Base-by-base conservation (phyloP, 1,140 invertebrate species). In the Drosophila watanabei region DNA sequence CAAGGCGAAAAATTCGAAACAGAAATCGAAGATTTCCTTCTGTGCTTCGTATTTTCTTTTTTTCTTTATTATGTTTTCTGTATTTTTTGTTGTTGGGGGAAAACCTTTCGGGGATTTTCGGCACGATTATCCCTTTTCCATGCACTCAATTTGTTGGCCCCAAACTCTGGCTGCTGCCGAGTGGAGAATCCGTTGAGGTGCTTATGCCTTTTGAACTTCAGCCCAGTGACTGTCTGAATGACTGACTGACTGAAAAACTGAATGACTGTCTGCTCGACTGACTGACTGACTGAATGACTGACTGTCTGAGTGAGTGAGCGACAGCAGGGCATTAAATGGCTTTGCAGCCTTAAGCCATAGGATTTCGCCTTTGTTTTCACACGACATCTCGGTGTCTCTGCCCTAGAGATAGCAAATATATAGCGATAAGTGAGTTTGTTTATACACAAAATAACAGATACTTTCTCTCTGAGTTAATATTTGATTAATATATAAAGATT, bases 61-160 rank as follows among this genome's bases (percentile, higher is more conserved):
- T 30, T 32, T 49, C 37, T 51, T 51, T 73, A 11, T 45, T 43
- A 20, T 51, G 14, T 35, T 72, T 43, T 51, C 13, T 51, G n/a
- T 43, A 13, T 45, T 48, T 57, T 18, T 16, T 33, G 24, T 32
- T 20, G 9, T 37, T 48, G 35, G 45, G 48, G 62, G 46, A 64
- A 87, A 86, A 56, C 75, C 79, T 70, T 86, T 86, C 57, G 79
- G 69, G 61, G 63, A 60, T 82, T 65, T 79, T 85, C 82, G 82
- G 59, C 82, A 82, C 82, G 83, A 87, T 87, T 86, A 86, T 86
- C 83, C 82, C 65, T 82, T 87, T 79, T 79, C 76, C 77, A 79
- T 82, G 79, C 83, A 86, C 83, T 87, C 82, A 86, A 86, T 86
- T 86, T 87, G 79, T 69, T 71, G 76, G 64, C 33, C 58, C 41